phyloP scores from a whole-genome alignment of 2,113 vertebrate genomes.

The Eolophus roseicapilla region DNA sequence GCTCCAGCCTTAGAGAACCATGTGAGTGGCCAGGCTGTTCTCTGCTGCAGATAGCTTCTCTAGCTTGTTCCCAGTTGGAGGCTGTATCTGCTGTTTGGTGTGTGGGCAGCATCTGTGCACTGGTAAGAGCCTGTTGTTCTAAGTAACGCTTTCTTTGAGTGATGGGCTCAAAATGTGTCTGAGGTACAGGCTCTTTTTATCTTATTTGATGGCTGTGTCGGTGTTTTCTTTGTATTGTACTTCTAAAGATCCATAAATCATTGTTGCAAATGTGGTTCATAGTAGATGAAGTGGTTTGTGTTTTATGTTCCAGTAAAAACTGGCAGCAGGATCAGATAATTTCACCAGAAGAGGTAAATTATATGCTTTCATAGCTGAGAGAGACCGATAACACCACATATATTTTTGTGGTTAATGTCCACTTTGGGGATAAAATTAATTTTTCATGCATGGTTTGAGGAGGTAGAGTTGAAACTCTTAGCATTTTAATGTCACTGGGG shows the following conservation, averaged over 20 bases:
- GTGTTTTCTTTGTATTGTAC: neutral
- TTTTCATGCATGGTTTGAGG: constrained; percentile 47
- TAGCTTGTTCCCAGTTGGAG: neutral
- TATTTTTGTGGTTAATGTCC: constrained; percentile 54
- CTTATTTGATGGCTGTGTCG: neutral
- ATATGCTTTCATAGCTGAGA: neutral
- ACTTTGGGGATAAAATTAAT: constrained; percentile 54
- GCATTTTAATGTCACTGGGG: constrained; percentile 27
- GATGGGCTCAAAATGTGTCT: neutral
- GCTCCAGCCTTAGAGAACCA: neutral
- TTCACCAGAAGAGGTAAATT: constrained; percentile 45
- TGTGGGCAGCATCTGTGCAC: neutral
- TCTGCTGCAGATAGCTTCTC: neutral
- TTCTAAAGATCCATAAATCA: neutral
- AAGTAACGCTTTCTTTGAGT: neutral
- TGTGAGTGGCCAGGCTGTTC: neutral
- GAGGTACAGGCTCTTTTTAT: neutral
- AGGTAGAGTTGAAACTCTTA: constrained; percentile 12
- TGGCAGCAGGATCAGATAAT: neutral
- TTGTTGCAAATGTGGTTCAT: neutral
- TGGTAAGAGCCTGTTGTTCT: neutral
- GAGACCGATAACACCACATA: neutral
- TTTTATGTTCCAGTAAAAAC: constrained; percentile 4
- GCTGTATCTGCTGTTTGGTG: neutral
- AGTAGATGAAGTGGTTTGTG: neutral